These are phyloP conservation scores for Bothrops jararaca DNA, from an alignment of 2,113 vertebrate genomes.

Conservation along the genomic window DNA sequence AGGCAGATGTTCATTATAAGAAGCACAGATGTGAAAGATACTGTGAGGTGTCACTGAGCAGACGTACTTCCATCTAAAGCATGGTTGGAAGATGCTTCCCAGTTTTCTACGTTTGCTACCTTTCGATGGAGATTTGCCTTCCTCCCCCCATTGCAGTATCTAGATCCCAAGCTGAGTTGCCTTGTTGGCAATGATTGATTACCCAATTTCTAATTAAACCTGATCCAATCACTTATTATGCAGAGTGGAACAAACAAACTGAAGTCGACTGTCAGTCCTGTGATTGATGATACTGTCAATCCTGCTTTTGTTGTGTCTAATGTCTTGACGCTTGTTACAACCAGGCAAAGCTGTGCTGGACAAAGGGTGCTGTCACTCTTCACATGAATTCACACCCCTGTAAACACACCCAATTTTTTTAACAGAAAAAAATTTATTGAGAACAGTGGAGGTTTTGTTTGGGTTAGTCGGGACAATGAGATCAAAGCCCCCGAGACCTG, in stretches of 20 bases:
- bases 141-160: constrained; percentile 64
- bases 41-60: constrained; percentile 54
- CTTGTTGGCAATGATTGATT: constrained; percentile 99
- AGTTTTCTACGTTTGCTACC: constrained; percentile 59
- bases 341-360: constrained; percentile 87
- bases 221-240: constrained; percentile 99
- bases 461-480: constrained; percentile 72
- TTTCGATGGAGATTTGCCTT: constrained; percentile 73
- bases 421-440: constrained; percentile 54
- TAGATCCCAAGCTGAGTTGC: constrained; percentile 81
- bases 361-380: constrained; percentile 91
- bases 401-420: constrained; percentile 33
- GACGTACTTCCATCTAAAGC: constrained; percentile 67
- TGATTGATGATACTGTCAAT: constrained; percentile 99
- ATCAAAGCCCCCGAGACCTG: constrained; percentile 62
- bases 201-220: constrained; percentile 99
- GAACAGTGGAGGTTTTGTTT: constrained; percentile 74
- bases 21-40: constrained; percentile 64
- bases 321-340: constrained; percentile 98
- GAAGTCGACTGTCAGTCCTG: constrained; percentile 89
- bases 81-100: not conserved
- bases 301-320: constrained; percentile 91
- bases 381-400: constrained; percentile 69
- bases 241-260: constrained; percentile 99
- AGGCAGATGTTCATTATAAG: constrained; percentile 62